phyloP scores from a whole-genome alignment of 1,140 invertebrate species.

The Trissolcus basalis region DNA sequence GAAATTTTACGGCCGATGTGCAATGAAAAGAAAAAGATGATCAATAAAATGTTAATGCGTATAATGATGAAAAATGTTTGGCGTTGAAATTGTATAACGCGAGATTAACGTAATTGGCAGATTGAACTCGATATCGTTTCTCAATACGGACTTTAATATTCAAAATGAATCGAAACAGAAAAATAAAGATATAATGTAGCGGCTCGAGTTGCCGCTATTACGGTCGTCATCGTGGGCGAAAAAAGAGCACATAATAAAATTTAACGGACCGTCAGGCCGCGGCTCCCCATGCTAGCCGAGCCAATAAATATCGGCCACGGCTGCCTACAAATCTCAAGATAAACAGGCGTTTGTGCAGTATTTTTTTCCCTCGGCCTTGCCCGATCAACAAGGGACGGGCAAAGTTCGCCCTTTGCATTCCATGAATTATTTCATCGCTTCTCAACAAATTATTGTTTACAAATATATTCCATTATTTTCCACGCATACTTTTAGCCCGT shows the following conservation, averaged over 20 bases:
- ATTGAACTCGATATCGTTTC: constrained; percentile 41
- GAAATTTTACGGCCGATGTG: no score
- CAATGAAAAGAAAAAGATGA: constrained; percentile 19
- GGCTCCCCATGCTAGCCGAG: constrained; percentile 37
- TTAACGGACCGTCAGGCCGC: constrained; percentile 69
- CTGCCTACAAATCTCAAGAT: constrained; percentile 73
- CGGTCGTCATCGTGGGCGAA: constrained; percentile 29
- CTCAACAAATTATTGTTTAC: constrained; percentile 50
- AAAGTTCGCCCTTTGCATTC: constrained; percentile 56
- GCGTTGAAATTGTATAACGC: constrained; percentile 10
- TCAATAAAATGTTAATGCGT: not conserved
- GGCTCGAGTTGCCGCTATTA: constrained; percentile 35
- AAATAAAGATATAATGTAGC: constrained; percentile 46
- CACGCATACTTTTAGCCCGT: constrained; percentile 40
- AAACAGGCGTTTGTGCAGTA: constrained; percentile 60
- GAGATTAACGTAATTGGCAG: constrained; percentile 17
- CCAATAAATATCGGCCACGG: constrained; percentile 72
- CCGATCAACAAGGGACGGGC: constrained; percentile 2
- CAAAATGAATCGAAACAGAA: constrained; percentile 36
- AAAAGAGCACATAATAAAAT: constrained; percentile 70
- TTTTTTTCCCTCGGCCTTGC: constrained; percentile 47
- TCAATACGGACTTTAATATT: constrained; percentile 49
- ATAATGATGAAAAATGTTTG: constrained; percentile 25
- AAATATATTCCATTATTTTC: constrained; percentile 45
- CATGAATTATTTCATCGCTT: constrained; percentile 47